Evolutionary conservation across 1,140 invertebrate species (phyloP).

Genomic region (Cydia strobilella): DNA sequence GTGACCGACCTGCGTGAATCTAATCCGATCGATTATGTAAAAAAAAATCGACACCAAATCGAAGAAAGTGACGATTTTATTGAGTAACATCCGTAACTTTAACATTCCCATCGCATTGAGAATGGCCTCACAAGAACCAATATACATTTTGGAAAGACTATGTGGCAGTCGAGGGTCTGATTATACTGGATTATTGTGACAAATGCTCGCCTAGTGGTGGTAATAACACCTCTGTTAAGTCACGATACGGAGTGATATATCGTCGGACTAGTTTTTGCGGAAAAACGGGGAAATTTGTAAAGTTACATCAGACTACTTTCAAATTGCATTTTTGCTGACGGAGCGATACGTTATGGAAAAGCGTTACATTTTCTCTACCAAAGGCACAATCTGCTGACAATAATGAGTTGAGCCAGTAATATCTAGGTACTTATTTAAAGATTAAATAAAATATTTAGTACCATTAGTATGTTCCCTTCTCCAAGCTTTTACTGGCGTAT

Average conservation of each 20-base stretch:
- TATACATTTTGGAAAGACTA: not conserved
- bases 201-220: not conserved
- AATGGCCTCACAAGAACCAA: not conserved
- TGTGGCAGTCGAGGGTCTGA: not conserved
- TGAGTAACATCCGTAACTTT: conserved; percentile 31
- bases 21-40: conserved; percentile 33
- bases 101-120: not conserved
- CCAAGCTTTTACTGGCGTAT: too few species aligned
- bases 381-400: not conserved
- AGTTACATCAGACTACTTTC: not conserved
- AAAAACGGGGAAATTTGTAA: not conserved
- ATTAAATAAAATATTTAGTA: too few species aligned
- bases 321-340: not conserved
- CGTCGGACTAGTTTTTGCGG: not conserved
- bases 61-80: conserved; percentile 29
- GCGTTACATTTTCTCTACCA: not conserved
- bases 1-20: conserved; percentile 27
- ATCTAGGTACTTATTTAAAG: too few species aligned
- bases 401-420: not conserved
- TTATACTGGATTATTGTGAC: not conserved
- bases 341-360: not conserved
- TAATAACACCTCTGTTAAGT: not conserved
- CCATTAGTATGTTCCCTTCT: too few species aligned
- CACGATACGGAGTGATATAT: conserved; percentile 5
- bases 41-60: conserved; percentile 31